phyloP scores from a whole-genome alignment of 2,888 invertebrate genomes.

The Chirona hameri region DNA sequence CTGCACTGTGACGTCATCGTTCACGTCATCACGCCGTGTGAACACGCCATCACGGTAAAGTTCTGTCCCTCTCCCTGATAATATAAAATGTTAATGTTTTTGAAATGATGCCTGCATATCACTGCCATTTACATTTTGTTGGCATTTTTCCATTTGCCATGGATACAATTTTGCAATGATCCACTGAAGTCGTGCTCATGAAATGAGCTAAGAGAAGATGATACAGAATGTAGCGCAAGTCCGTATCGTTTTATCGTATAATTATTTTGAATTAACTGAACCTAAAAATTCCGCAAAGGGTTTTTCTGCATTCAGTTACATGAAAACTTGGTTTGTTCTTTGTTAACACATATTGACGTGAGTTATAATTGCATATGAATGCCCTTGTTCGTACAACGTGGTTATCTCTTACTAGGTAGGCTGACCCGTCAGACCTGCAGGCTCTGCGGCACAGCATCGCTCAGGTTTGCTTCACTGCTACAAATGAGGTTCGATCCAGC shows the following conservation, averaged over 20 bases:
- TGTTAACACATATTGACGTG: no score
- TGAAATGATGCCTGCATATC: not conserved
- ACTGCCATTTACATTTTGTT: not conserved
- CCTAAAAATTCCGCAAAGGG: no score
- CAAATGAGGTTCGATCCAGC: no score
- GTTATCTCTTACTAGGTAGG: not conserved
- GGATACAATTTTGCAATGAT: not conserved
- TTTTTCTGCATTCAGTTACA: no score
- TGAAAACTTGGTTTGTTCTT: no score
- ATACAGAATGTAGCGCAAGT: no score
- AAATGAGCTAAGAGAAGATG: no score
- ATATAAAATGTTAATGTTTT: not conserved
- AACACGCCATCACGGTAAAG: constrained; percentile 48
- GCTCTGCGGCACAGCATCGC: not conserved
- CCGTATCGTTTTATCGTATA: no score
- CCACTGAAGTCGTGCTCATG: not conserved
- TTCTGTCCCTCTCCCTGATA: no score
- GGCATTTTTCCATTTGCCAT: not conserved
- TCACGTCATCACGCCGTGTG: constrained; percentile 48
- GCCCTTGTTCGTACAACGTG: no score
- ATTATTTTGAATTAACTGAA: no score
- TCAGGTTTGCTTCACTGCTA: not conserved
- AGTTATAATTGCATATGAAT: no score
- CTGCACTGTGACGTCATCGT: constrained; percentile 47
- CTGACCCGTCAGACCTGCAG: not conserved